A percentile compares a stretch with the other conserved stretches of the same genome.
Evolutionary conservation across 1,140 invertebrate species (phyloP).

Genomic region (Trichoplusia ni): DNA sequence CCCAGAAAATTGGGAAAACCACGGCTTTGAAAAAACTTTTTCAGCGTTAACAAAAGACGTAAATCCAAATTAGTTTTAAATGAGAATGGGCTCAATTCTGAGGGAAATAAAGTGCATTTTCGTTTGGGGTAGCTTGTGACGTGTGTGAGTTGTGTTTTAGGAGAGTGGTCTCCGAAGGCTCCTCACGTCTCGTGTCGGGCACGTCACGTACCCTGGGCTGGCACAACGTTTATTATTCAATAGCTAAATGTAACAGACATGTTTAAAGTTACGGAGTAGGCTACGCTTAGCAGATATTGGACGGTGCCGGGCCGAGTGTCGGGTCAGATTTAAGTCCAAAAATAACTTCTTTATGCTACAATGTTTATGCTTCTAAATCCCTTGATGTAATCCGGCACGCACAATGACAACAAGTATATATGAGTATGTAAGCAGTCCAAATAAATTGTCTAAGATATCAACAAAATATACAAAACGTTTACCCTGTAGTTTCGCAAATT

Average conservation of each 20-base stretch:
- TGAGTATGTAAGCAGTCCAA: too few species aligned
- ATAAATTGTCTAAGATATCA: too few species aligned
- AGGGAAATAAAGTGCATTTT: slow-evolving; percentile 60
- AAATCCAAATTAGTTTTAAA: slow-evolving; percentile 35
- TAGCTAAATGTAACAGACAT: slow-evolving; percentile 70
- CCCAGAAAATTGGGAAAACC: slow-evolving; percentile 62
- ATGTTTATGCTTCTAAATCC: too few species aligned
- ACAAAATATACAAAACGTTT: too few species aligned
- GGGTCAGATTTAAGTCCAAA: slow-evolving; percentile 5
- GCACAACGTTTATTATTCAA: slow-evolving; percentile 69
- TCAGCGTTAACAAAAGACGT: slow-evolving; percentile 16
- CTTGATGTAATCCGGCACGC: too few species aligned
- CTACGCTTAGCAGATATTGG: slow-evolving; percentile 5
- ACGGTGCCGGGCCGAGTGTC: not conserved
- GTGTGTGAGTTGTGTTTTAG: slow-evolving; percentile 47
- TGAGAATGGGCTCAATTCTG: slow-evolving; percentile 45
- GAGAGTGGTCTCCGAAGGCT: slow-evolving; percentile 41
- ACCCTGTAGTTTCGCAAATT: too few species aligned
- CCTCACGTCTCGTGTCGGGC: slow-evolving; percentile 54
- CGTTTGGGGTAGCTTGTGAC: slow-evolving; percentile 43
- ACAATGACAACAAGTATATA: too few species aligned
- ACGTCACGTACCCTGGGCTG: slow-evolving; percentile 62
- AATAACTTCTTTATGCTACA: not conserved
- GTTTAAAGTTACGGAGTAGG: slow-evolving; percentile 37
- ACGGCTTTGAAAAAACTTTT: slow-evolving; percentile 57